Evolutionary conservation across 2,888 invertebrate species (phyloP), one percentile per base, ranked within the genome.

Genomic region (Strigamia crassipes): DNA sequence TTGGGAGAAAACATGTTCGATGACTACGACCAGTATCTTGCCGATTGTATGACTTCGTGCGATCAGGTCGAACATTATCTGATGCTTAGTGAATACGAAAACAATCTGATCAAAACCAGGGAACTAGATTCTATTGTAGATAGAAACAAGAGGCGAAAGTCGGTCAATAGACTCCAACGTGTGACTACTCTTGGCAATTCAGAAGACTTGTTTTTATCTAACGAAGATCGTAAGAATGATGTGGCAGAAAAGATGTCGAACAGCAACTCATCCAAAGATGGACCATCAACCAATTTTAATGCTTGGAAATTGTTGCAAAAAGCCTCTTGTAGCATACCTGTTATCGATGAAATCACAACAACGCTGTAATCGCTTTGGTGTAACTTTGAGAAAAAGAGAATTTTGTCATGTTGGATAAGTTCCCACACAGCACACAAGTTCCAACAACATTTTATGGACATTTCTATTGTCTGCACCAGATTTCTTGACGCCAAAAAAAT

Each of bases 51-150:
- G 83, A 86, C 86, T 21, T 86, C 86, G 9, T 85, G 85, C 83
- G 87, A 87, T n/a, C 89, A 91, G 90, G 92, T 94, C 84, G 94
- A 94, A 88, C 94, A 94, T 89, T 94, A 94, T 87, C 89, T 94
- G 85, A 94, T 94, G 94, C 90, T 94, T 84, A 94, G 94, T 86
- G 94, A 94, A 88, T 94, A 94, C 88, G 94, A 94, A 87, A 94
- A 94, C 89, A 94, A 94, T 87, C 89, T 94, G 83, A 93, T 84
- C 79, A 85, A 85, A 79, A 84, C 84, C 13, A 81, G 78, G 46
- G 83, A 83, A 56, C 15, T 82, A 15, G 83, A 83, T 51, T 34
- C 73, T 12, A 18, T 80, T 23, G 23, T 78, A 10, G 80, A 79
- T 23, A 31, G 80, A 5, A 66, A 79, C 38, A 51, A 31, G 21